A percentile compares a stretch with the other conserved stretches of the same genome.
Conservation (phyloP, 2,797 vertebrate species). For the Staurois parvus region DNA sequence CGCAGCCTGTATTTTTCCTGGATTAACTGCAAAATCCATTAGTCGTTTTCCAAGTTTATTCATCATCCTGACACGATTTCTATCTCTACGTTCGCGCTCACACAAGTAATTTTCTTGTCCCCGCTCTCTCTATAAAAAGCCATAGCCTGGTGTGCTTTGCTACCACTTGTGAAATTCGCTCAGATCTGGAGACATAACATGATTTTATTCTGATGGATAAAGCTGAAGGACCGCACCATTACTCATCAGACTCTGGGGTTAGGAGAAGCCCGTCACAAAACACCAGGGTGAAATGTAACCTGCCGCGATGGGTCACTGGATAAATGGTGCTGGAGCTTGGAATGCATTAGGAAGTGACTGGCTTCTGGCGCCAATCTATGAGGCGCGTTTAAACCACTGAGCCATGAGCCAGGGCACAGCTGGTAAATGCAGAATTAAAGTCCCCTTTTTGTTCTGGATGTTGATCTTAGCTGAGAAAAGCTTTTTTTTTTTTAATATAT, state of each 20-base stretch:
- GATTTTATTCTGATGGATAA: constrained; percentile 61
- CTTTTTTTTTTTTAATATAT: constrained; percentile 1
- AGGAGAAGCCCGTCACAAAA: constrained; percentile 44
- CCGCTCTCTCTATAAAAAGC: constrained; percentile 34
- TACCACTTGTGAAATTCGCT: constrained; percentile 52
- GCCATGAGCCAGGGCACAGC: constrained; percentile 33
- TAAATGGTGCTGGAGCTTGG: constrained; percentile 34
- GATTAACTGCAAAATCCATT: constrained; percentile 61
- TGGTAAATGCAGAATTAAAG: constrained; percentile 29
- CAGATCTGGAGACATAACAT: constrained; percentile 52
- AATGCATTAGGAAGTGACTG: constrained; percentile 47
- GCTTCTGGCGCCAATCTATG: constrained; percentile 36
- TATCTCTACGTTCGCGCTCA: constrained; percentile 35
- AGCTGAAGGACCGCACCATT: constrained; percentile 44
- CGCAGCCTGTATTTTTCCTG: constrained; percentile 42
- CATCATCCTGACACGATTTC: constrained; percentile 56
- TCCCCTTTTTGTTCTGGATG: constrained; percentile 7
- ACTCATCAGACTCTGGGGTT: constrained; percentile 51
- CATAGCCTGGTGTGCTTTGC: constrained; percentile 14
- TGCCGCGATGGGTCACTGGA: constrained; percentile 49
- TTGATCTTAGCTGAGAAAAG: constrained; percentile 34
- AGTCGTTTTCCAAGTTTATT: constrained; percentile 51
- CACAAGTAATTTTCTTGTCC: constrained; percentile 50
- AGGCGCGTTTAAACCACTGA: constrained; percentile 2
- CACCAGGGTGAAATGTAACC: constrained; percentile 56